phyloP scores from a whole-genome alignment of 2,797 vertebrate genomes.

The Otus scops region DNA sequence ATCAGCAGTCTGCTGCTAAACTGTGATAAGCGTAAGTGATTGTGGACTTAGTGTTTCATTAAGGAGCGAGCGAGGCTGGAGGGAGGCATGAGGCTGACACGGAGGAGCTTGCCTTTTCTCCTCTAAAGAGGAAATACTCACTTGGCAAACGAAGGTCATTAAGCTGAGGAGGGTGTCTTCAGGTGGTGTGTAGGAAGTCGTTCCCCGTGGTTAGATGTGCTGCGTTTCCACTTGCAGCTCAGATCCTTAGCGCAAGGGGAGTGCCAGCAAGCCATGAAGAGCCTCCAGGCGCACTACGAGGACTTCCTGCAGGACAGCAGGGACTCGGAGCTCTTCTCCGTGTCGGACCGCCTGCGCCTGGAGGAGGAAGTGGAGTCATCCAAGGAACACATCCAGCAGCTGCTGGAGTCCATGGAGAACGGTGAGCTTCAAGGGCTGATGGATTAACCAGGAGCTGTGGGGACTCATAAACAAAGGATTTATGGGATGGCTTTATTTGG shows the following conservation, averaged over 20 bases:
- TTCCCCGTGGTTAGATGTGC: neutral
- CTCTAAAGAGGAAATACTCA: neutral
- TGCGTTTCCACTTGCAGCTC: constrained; percentile 75
- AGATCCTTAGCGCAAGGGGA: constrained; percentile 82
- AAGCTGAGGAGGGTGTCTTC: neutral
- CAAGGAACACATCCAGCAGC: constrained; percentile 84
- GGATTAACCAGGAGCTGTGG: neutral
- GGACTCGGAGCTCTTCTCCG: constrained; percentile 87
- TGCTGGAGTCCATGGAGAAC: constrained; percentile 90
- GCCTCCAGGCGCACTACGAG: constrained; percentile 85
- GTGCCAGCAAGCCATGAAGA: constrained; percentile 85
- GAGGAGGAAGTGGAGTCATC: constrained; percentile 87
- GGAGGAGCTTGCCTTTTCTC: neutral
- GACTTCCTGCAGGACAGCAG: constrained; percentile 93
- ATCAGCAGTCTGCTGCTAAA: neutral
- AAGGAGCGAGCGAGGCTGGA: neutral
- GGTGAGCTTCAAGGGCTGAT: constrained; percentile 74
- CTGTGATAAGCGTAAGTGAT: too few relatives aligned
- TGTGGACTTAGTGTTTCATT: rapidly evolving
- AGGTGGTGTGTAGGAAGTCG: neutral
- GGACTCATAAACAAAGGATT: constrained; percentile 13
- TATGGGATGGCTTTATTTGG: neutral
- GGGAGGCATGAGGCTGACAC: rapidly evolving
- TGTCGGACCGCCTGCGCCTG: constrained; percentile 82
- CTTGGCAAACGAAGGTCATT: rapidly evolving